These are phyloP conservation scores for Epinephelus coioides DNA, from an alignment of 2,797 vertebrate species.

Conservation along the genomic window DNA sequence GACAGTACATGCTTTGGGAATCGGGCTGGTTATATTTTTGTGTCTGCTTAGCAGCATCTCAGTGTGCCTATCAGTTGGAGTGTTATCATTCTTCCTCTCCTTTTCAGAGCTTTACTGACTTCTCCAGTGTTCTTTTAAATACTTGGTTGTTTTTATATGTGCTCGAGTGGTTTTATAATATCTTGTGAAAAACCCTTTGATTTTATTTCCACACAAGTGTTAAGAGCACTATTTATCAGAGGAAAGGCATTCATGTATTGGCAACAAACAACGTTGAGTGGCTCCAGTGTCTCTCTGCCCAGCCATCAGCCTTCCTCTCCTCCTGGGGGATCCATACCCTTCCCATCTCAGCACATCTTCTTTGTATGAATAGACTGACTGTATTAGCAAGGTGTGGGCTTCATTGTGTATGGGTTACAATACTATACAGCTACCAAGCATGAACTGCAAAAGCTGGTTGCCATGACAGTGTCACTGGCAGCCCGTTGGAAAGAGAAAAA, in stretches of 20 bases:
- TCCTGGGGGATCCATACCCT: conserved; percentile 10
- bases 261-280: not conserved
- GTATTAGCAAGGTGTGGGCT: conserved; percentile 1
- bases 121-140: conserved; percentile 7
- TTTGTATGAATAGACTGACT: not conserved
- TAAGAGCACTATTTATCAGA: conserved; percentile 2
- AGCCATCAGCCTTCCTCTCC: not conserved
- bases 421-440: not conserved
- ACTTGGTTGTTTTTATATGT: conserved; percentile 12
- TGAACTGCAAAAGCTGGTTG: conserved; percentile 58
- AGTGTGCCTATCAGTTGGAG: conserved; percentile 3
- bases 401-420: conserved; percentile 10
- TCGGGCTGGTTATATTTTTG: conserved; percentile 16
- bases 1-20: conserved; percentile 21
- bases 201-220: not conserved
- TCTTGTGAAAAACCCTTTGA: not conserved
- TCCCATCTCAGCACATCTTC: not conserved
- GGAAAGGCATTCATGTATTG: not conserved
- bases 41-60: not conserved
- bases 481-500: not conserved
- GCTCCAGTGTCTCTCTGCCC: not conserved
- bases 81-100: not conserved
- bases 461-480: conserved; percentile 67
- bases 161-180: not conserved
- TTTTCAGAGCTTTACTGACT: conserved; percentile 14